Base-by-base conservation (phyloP, 2,797 vertebrate genomes). In the Siniperca undulata region DNA sequence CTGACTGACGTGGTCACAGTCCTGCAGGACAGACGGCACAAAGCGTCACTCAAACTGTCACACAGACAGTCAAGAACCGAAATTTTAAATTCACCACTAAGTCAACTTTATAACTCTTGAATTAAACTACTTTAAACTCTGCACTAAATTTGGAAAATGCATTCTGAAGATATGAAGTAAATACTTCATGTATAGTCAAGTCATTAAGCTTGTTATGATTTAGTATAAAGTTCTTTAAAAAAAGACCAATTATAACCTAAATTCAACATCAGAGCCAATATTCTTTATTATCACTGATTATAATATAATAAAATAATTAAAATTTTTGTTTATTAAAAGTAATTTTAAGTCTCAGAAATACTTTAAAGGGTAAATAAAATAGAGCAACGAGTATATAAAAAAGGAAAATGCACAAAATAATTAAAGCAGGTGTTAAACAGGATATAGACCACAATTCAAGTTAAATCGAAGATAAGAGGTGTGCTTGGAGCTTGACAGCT, bases 1-100 rank as follows among this genome's bases (percentile, higher is more conserved):
- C 93, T 99, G 98, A 91, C 98, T 99, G 78, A 99, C 98, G 22
- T 99, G 98, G 90, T 99, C 98, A 93, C 98, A 99, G 91, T 99
- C 98, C 98, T 98, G 92, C 0, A 48, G 70, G 22, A 78, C 34
- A 50, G 2, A 74, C 46, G 1, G 24, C 1, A n/a, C 12, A 38
- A 40, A 34, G 12, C 2, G 6, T 56, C 40, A 30, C 30, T 30
- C 30, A 30, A 30, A 30, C 30, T 30, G 30, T 30, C 30, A 30
- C 30, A 30, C 30, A 30, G 30, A 30, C n/a, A 4, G 4, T 27
- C 13, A 36, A 3, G 2, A 22, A 59, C 30, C 40, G 10, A 68
- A 10, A 14, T 38, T 56, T 17, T 14, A 72, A 60, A 19, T 1
- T 22, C n/a, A 11, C 0, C 14, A 27, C 14, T 0, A 0, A 2